A percentile compares a stretch with the other conserved stretches of the same genome.
Conservation (phyloP, 53 echinoderm and acorn worm species). For the Zoroaster sp. region DNA sequence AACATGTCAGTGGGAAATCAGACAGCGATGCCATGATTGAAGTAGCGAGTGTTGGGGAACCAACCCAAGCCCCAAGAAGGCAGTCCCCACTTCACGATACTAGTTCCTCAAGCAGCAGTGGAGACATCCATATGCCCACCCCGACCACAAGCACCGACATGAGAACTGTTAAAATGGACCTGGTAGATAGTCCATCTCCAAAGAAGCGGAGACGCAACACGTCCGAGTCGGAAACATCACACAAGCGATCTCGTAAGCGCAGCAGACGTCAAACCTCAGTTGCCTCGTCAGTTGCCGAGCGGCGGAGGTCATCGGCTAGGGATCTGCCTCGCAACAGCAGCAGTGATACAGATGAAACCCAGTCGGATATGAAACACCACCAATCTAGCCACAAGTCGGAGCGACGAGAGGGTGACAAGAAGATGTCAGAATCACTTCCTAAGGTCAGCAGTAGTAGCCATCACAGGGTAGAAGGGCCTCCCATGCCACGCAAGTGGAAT, state of each 20-base stretch:
- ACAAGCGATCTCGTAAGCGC: constrained; percentile 68
- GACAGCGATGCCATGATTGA: constrained; percentile 86
- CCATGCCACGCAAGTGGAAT: constrained; percentile 73
- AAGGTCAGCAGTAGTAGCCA: constrained; percentile 31
- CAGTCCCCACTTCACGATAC: constrained; percentile 8
- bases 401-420: constrained; percentile 31
- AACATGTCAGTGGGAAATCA: constrained; percentile 57
- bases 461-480: constrained; percentile 36
- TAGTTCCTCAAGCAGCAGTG: neutral
- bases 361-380: constrained; percentile 25
- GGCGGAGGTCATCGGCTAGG: constrained; percentile 35
- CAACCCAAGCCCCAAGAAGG: neutral
- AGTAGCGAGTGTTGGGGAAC: constrained; percentile 72
- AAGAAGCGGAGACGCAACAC: constrained; percentile 68
- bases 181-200: constrained; percentile 49
- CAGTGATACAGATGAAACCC: constrained; percentile 70
- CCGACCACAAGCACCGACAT: neutral
- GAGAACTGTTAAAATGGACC: constrained; percentile 40
- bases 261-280: constrained; percentile 25
- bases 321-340: constrained; percentile 62
- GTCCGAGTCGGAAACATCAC: constrained; percentile 69
- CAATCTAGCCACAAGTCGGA: constrained; percentile 1
- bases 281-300: constrained; percentile 49
- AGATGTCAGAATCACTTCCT: constrained; percentile 4
- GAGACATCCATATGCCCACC: constrained; percentile 17